Evolutionary conservation across 2,113 vertebrate genomes (phyloP).

Genomic region (Ovibos moschatus): DNA sequence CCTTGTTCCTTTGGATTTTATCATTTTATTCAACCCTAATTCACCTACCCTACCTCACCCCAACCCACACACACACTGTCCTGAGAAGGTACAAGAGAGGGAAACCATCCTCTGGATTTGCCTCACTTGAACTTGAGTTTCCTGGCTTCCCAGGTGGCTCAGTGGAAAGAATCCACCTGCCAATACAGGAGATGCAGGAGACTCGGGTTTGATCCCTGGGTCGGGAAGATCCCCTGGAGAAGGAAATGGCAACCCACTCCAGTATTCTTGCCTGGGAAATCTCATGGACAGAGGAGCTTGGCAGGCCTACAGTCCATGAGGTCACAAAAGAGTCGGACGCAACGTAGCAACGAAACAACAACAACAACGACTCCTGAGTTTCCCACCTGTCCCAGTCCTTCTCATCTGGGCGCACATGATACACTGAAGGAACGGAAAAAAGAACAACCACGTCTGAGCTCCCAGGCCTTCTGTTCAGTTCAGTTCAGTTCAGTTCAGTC

Average conservation of each 20-base stretch:
- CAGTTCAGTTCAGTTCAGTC: too few species aligned
- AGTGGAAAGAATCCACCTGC: neutral
- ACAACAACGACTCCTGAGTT: neutral
- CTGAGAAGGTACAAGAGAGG: neutral
- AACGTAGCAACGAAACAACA: neutral
- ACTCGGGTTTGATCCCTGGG: neutral
- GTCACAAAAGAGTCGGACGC: neutral
- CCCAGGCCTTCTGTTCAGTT: neutral
- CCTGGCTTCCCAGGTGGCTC: neutral
- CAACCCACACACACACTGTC: neutral
- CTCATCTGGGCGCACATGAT: accelerated
- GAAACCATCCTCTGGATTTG: neutral
- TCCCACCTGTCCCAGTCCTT: neutral
- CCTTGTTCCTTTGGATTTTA: neutral
- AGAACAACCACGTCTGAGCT: neutral
- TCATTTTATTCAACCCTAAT: neutral
- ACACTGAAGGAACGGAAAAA: neutral
- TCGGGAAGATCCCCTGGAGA: neutral
- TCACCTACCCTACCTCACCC: neutral
- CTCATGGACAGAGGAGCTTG: neutral
- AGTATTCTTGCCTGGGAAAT: neutral
- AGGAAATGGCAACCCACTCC: neutral
- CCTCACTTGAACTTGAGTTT: neutral
- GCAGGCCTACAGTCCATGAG: neutral
- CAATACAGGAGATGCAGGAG: neutral